Conservation (phyloP, 2,113 vertebrate genomes). For the Lepisosteus osseus region DNA sequence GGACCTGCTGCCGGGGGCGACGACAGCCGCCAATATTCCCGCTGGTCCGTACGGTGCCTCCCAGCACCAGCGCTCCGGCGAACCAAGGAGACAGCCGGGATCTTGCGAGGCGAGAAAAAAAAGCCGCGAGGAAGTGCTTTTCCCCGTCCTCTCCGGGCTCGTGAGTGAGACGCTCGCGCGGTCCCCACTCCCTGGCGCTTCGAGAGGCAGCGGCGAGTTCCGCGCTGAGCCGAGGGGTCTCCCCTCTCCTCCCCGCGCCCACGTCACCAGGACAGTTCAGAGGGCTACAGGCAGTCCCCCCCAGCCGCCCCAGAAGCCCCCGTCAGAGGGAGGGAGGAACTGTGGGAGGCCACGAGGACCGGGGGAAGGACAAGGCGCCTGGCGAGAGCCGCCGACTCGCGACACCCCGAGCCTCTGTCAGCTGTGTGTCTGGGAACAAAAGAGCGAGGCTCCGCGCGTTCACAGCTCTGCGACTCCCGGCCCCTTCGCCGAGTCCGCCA, state of each 20-base stretch:
- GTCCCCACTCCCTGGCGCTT: slow-evolving; percentile 20
- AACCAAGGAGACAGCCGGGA: slow-evolving; percentile 20
- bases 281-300: slow-evolving; percentile 57
- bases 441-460: background rate
- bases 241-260: slow-evolving; percentile 38
- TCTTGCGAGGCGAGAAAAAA: slow-evolving; percentile 30
- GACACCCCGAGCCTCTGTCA: background rate
- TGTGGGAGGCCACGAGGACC: background rate
- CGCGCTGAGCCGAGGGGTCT: slow-evolving; percentile 12
- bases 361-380: slow-evolving; percentile 2
- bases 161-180: slow-evolving; percentile 28
- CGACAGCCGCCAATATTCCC: background rate
- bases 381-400: background rate
- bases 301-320: slow-evolving; percentile 41
- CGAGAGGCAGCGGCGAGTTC: background rate
- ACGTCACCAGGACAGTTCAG: slow-evolving; percentile 38
- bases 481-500: background rate
- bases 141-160: slow-evolving; percentile 10
- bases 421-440: background rate
- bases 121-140: slow-evolving; percentile 37
- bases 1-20: slow-evolving; percentile 15
- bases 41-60: too few species aligned
- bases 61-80: background rate
- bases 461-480: background rate
- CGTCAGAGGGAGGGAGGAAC: slow-evolving; percentile 12